Percentiles rank a stretch among this genome's conserved stretches.
These are phyloP conservation scores for Lepas anatifera DNA, from an alignment of 2,888 invertebrate species.

Conservation along the genomic window DNA sequence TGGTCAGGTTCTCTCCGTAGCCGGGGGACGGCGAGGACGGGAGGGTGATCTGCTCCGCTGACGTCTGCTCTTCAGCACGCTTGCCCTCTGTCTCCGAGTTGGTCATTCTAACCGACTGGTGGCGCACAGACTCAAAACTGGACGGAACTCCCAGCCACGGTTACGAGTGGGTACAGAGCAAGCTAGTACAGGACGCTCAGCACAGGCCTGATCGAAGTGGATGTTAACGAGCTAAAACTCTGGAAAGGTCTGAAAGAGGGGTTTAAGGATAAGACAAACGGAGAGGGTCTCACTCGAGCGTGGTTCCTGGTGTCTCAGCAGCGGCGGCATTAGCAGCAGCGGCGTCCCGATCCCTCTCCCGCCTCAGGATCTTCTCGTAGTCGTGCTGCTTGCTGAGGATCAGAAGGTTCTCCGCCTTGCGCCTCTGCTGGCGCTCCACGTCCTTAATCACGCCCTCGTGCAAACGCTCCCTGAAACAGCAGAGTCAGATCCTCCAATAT, in stretches of 20 bases:
- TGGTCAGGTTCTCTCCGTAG: constrained; percentile 21
- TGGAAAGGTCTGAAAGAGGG: too few species aligned
- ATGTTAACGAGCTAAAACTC: too few species aligned
- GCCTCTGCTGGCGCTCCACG: constrained; percentile 21
- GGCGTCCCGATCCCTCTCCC: background rate
- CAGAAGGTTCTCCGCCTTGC: constrained; percentile 20
- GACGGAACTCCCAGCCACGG: too few species aligned
- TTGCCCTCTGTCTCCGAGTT: background rate
- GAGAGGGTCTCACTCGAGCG: background rate
- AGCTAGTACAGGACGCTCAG: background rate
- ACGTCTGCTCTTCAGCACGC: background rate
- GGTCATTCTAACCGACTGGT: too few species aligned
- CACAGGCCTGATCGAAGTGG: background rate
- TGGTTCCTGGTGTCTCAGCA: background rate
- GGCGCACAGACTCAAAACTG: too few species aligned
- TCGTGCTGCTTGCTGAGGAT: constrained; percentile 18
- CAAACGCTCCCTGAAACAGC: constrained; percentile 19
- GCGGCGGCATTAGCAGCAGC: background rate
- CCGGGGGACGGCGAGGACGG: constrained; percentile 9
- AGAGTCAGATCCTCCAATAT: too few species aligned
- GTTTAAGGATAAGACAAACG: too few species aligned
- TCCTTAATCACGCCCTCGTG: constrained; percentile 22
- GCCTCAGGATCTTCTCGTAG: constrained; percentile 17
- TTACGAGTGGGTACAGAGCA: background rate
- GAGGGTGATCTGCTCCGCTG: background rate